Evolutionary conservation across 23 tunicate species (phyloP).

Genomic region (Ciona savignyi): DNA sequence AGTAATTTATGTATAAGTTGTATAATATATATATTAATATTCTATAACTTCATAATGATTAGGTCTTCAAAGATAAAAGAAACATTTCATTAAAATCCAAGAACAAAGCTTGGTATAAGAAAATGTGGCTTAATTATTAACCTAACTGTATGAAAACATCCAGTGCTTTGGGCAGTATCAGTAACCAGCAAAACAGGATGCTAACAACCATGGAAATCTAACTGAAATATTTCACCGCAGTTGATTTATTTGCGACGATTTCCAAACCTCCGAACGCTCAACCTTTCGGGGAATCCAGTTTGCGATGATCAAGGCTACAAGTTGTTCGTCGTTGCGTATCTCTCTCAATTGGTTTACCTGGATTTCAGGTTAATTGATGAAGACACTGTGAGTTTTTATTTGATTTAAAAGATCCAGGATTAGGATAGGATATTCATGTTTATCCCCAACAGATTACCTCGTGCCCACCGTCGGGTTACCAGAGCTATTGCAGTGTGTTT

Average conservation of each 20-base stretch:
- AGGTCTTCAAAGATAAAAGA: no score
- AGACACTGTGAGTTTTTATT: constrained; percentile 55
- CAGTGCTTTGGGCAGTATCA: background rate
- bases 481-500: no score
- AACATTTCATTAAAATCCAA: no score
- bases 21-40: no score
- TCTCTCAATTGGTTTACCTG: constrained; percentile 75
- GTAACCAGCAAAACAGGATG: no score
- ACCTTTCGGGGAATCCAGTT: constrained; percentile 78
- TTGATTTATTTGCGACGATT: constrained; percentile 78
- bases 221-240: constrained; percentile 40
- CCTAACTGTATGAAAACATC: background rate
- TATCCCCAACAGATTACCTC: no score
- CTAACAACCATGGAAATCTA: no score
- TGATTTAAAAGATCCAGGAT: no score
- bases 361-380: constrained; percentile 87
- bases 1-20: no score
- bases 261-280: constrained; percentile 63
- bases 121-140: background rate
- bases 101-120: background rate
- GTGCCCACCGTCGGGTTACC: no score
- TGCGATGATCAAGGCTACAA: constrained; percentile 80
- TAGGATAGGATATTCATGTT: no score
- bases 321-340: constrained; percentile 84
- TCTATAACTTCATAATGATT: no score